phyloP scores from a whole-genome alignment of 2,113 vertebrate species.

The Nicator chloris region DNA sequence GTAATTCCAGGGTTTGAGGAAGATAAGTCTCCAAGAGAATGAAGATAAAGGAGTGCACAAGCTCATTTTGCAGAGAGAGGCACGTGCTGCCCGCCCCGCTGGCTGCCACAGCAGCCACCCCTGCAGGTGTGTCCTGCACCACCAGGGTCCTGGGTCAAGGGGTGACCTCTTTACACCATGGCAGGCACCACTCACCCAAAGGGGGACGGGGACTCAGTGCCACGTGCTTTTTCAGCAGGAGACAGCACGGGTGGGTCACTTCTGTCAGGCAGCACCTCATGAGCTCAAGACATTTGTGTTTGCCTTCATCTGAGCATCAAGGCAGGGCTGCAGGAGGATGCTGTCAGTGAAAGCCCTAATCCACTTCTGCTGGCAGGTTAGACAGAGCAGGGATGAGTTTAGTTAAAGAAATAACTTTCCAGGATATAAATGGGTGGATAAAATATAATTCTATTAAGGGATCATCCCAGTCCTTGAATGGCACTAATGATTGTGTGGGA shows the following conservation, averaged over 20 bases:
- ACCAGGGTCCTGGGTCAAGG: accelerated
- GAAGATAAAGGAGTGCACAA: background rate
- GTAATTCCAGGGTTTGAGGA: background rate
- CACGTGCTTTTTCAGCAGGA: background rate
- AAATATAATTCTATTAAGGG: conserved; percentile 2
- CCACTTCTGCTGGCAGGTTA: background rate
- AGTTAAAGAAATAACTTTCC: background rate
- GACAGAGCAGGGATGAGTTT: background rate
- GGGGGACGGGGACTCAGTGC: background rate
- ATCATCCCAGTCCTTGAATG: background rate
- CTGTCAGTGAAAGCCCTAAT: background rate
- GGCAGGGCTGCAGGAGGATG: background rate
- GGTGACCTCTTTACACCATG: background rate
- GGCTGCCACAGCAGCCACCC: background rate
- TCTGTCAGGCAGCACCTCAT: background rate
- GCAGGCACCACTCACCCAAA: background rate
- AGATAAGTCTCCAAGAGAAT: background rate
- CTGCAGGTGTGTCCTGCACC: background rate
- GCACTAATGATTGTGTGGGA: background rate
- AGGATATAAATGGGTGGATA: background rate
- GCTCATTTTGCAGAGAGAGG: background rate
- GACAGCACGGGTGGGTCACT: accelerated
- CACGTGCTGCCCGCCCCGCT: accelerated
- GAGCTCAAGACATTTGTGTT: accelerated
- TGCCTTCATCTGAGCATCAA: background rate